Percentiles rank a stretch among this genome's conserved stretches.
These are phyloP conservation scores for Cryptus armator DNA, from an alignment of 2,888 invertebrate species.

Conservation along the genomic window DNA sequence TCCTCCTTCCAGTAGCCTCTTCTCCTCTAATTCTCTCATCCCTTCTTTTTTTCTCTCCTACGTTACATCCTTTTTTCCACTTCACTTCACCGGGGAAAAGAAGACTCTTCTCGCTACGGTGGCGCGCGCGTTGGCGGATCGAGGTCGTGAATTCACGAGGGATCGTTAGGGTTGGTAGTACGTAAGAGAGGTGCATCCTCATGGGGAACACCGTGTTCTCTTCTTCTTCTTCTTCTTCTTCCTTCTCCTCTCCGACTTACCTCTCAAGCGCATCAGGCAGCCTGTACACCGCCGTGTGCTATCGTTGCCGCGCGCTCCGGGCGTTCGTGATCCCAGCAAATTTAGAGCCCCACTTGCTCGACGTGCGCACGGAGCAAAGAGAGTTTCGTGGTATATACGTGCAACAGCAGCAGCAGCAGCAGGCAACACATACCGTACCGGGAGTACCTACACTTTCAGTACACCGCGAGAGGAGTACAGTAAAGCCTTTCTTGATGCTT, in stretches of 20 bases:
- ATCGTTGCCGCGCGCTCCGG: constrained; percentile 57
- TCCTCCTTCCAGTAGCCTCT: constrained; percentile 11
- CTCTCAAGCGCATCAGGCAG: constrained; percentile 52
- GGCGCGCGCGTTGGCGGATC: neutral
- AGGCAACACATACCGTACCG: neutral
- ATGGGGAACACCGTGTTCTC: constrained; percentile 51
- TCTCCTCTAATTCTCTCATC: constrained; percentile 32
- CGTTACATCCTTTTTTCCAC: constrained; percentile 44
- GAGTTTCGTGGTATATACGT: neutral
- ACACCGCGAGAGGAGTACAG: constrained; percentile 20
- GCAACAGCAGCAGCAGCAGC: neutral
- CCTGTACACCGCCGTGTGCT: constrained; percentile 47
- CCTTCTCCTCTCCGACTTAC: neutral
- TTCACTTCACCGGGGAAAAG: constrained; percentile 36
- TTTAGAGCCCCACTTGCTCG: constrained; percentile 55
- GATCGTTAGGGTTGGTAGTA: constrained; percentile 63
- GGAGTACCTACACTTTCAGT: constrained; percentile 27
- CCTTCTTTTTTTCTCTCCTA: constrained; percentile 2
- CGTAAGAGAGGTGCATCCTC: constrained; percentile 48
- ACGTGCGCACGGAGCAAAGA: constrained; percentile 9
- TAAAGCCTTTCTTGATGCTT: constrained; percentile 31
- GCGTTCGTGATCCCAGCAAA: constrained; percentile 67
- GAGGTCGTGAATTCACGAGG: constrained; percentile 58
- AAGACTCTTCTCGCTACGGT: constrained; percentile 25
- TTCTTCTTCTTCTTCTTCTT: neutral